Percentiles rank a stretch among this genome's conserved stretches.
phyloP scores from a whole-genome alignment of 2,888 invertebrate species.

The Axea sp. region DNA sequence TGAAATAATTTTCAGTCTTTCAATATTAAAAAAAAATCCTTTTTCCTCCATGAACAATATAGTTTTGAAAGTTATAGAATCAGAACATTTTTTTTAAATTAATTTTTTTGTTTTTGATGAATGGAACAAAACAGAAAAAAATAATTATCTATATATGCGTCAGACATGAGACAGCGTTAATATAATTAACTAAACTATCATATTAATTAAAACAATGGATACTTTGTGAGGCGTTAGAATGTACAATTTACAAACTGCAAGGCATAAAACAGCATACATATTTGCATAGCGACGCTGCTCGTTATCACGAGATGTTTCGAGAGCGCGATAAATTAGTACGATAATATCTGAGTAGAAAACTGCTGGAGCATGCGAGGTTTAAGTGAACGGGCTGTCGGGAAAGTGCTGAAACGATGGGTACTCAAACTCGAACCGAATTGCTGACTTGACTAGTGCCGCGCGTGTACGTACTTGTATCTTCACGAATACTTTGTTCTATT shows the following conservation, averaged over 20 bases:
- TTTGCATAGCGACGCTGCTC: constrained; percentile 53
- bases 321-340: constrained; percentile 61
- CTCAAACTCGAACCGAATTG: constrained; percentile 39
- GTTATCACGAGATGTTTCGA: constrained; percentile 63
- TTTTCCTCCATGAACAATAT: no score
- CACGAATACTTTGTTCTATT: constrained; percentile 32
- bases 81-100: neutral
- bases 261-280: constrained; percentile 42
- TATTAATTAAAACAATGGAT: constrained; percentile 38
- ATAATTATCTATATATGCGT: neutral
- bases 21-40: no score
- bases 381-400: constrained; percentile 49
- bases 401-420: constrained; percentile 55
- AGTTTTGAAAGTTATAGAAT: no score
- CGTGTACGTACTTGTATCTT: constrained; percentile 26
- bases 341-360: constrained; percentile 62
- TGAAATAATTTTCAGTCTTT: no score
- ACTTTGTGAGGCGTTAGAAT: constrained; percentile 34
- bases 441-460: constrained; percentile 45
- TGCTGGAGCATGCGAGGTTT: constrained; percentile 55
- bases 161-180: constrained; percentile 6
- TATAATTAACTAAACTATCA: constrained; percentile 19
- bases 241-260: constrained; percentile 37
- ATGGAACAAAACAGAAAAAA: no score
- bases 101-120: neutral